A percentile compares a stretch with the other conserved stretches of the same genome.
These are phyloP conservation scores for Lampris megalopsis DNA, from an alignment of 2,113 vertebrate species.

Conservation along the genomic window DNA sequence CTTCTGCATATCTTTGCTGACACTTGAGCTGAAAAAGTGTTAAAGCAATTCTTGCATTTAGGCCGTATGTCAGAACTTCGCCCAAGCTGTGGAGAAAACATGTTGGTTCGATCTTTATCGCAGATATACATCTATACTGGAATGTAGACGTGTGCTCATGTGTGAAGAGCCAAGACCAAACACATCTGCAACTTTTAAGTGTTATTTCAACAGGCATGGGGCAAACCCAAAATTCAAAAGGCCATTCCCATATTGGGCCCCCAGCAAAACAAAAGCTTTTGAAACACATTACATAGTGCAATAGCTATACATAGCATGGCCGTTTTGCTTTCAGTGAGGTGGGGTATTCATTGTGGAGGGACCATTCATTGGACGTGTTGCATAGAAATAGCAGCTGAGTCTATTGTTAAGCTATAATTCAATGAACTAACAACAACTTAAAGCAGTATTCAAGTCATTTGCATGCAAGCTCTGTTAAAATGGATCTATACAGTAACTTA, in stretches of 20 bases:
- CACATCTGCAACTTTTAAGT: constrained; percentile 17
- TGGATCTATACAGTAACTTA: not conserved
- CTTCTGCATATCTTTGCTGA: not conserved
- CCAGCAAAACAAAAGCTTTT: constrained; percentile 58
- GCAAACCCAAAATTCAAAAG: constrained; percentile 48
- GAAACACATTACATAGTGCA: constrained; percentile 42
- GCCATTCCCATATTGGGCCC: constrained; percentile 37
- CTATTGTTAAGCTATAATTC: constrained; percentile 30
- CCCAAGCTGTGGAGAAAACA: not conserved
- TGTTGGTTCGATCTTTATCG: constrained; percentile 34
- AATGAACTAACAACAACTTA: too few species aligned
- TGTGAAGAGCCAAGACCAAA: constrained; percentile 28
- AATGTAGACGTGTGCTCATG: constrained; percentile 32
- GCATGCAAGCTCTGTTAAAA: not conserved
- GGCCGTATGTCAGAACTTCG: not conserved
- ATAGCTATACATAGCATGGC: constrained; percentile 41
- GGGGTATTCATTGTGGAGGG: constrained; percentile 30
- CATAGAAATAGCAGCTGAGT: constrained; percentile 14
- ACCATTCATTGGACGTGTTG: constrained; percentile 7
- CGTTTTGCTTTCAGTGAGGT: constrained; percentile 13
- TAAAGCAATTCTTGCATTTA: constrained; percentile 1
- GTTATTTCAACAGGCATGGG: constrained; percentile 37
- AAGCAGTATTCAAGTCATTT: not conserved
- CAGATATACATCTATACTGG: constrained; percentile 28
- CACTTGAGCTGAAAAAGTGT: not conserved